phyloP scores from a whole-genome alignment of 2,797 vertebrate species.

The Capromys pilorides region DNA sequence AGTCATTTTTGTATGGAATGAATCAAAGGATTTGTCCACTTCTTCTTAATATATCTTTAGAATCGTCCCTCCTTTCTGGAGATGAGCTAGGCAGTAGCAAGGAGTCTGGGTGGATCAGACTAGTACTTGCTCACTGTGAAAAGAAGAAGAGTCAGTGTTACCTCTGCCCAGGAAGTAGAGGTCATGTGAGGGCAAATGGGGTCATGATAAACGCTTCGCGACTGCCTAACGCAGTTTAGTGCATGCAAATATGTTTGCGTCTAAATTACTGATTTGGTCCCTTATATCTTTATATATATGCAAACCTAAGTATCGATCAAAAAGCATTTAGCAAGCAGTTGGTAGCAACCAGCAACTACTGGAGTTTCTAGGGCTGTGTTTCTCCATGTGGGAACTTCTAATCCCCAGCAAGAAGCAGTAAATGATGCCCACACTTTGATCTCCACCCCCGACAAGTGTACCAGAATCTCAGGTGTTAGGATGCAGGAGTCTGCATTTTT shows the following conservation, averaged over 20 bases:
- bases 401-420: not conserved
- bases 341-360: not conserved
- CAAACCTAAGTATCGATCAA: not conserved
- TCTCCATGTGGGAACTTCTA: not conserved
- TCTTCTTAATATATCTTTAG: not conserved
- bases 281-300: conserved; percentile 43
- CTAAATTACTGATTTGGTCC: not conserved
- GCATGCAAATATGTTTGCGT: not conserved
- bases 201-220: not conserved
- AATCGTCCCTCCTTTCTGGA: not conserved
- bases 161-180: not conserved
- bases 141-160: not conserved
- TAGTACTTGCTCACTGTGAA: not conserved
- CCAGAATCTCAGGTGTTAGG: not conserved
- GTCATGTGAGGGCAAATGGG: not conserved
- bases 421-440: not conserved
- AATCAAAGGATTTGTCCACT: not conserved
- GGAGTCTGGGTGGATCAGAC: not conserved
- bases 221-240: not conserved
- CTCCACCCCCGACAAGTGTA: not conserved
- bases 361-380: not conserved
- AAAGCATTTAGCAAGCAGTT: conserved; percentile 34
- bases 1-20: conserved; percentile 35
- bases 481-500: not conserved
- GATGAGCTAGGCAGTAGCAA: not conserved